These are phyloP conservation scores for Xenops minutus DNA, from an alignment of 2,797 vertebrate genomes.

Conservation along the genomic window DNA sequence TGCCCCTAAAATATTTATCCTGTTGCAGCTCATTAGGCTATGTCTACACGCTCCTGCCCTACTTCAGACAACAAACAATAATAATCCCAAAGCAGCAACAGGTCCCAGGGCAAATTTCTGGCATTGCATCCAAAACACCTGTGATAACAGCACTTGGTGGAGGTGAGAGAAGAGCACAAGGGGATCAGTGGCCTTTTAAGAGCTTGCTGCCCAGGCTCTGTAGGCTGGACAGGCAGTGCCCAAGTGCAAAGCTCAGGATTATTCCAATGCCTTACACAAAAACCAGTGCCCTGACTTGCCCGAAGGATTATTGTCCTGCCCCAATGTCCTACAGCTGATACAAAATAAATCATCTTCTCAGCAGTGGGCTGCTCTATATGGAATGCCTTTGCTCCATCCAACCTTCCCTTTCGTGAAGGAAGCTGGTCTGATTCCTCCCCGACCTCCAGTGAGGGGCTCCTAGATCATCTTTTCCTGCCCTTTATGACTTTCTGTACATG, in stretches of 20 bases:
- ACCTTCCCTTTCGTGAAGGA: not conserved
- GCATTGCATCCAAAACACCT: accelerated
- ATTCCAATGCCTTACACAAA: not conserved
- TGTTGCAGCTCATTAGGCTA: accelerated
- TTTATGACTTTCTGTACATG: not conserved
- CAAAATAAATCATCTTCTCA: not conserved
- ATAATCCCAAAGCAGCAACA: accelerated
- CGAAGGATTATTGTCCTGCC: not conserved
- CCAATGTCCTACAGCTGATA: not conserved
- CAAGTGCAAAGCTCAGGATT: not conserved
- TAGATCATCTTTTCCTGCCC: not conserved
- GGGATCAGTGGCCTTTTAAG: accelerated
- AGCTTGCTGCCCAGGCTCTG: too few species aligned
- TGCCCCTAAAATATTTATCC: not conserved
- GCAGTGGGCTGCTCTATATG: not conserved
- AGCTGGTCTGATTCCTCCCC: not conserved
- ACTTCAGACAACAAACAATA: too few species aligned
- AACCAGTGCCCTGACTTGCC: too few species aligned
- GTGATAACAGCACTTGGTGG: accelerated
- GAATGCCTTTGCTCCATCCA: not conserved
- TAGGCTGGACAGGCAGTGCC: accelerated
- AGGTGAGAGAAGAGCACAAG: accelerated
- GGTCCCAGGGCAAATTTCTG: too few species aligned
- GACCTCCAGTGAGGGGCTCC: not conserved
- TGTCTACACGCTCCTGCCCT: accelerated